phyloP scores from a whole-genome alignment of 2,888 invertebrate species.

The Ferdinandea cuprea region DNA sequence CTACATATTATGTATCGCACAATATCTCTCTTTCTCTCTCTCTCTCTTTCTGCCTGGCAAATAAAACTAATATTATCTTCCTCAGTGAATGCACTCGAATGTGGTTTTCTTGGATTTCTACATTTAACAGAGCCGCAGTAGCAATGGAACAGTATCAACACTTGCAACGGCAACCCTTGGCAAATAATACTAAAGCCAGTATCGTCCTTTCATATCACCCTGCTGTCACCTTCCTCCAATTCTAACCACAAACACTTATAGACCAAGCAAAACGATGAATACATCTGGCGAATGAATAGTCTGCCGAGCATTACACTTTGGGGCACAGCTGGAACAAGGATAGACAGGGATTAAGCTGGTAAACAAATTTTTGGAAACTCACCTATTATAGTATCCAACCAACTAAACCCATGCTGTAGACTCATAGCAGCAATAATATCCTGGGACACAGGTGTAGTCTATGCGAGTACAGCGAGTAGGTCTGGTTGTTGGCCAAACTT shows the following conservation, averaged over 20 bases:
- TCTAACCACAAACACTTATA: constrained; percentile 14
- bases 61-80: constrained; percentile 72
- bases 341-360: constrained; percentile 71
- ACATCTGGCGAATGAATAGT: constrained; percentile 73
- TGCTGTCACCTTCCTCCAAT: not conserved
- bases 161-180: constrained; percentile 20
- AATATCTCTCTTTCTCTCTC: too few species aligned
- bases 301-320: constrained; percentile 64
- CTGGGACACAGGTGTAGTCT: constrained; percentile 66
- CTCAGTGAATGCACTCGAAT: constrained; percentile 67
- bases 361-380: constrained; percentile 66
- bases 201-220: constrained; percentile 50
- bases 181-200: constrained; percentile 58
- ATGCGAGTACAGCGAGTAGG: constrained; percentile 15
- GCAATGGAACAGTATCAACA: constrained; percentile 1
- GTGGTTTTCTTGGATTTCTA: constrained; percentile 65
- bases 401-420: constrained; percentile 15
- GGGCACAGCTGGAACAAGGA: constrained; percentile 69
- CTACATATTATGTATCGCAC: constrained; percentile 18
- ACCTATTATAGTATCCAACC: constrained; percentile 9
- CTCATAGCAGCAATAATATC: constrained; percentile 64
- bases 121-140: constrained; percentile 45
- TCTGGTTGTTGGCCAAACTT: constrained; percentile 28
- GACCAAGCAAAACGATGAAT: constrained; percentile 60
- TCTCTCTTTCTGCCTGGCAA: too few species aligned